These are phyloP conservation scores for Oxyteleia sp. DNA, from an alignment of 2,888 invertebrate genomes.

Conservation along the genomic window DNA sequence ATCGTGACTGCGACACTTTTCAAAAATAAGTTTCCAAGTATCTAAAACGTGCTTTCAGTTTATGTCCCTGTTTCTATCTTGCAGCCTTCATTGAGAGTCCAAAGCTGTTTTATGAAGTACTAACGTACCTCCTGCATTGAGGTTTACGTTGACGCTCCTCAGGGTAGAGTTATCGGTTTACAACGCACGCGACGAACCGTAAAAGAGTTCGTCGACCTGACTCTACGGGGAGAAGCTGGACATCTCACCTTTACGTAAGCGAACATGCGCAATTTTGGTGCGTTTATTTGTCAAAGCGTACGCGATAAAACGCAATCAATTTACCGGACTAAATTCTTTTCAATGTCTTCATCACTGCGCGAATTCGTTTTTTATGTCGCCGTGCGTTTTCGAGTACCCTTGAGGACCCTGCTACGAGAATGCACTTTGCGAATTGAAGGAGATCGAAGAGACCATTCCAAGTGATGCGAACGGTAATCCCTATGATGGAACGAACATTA, in stretches of 20 bases:
- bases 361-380: constrained; percentile 39
- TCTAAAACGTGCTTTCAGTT: constrained; percentile 19
- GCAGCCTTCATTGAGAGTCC: constrained; percentile 55
- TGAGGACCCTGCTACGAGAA: background rate
- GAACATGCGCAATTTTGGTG: constrained; percentile 65
- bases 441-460: background rate
- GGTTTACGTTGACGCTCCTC: constrained; percentile 62
- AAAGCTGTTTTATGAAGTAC: constrained; percentile 67
- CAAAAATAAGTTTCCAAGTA: constrained; percentile 28
- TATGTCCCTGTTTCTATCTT: constrained; percentile 35
- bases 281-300: constrained; percentile 46
- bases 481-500: no score
- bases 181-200: constrained; percentile 73
- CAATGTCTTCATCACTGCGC: constrained; percentile 33
- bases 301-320: constrained; percentile 66
- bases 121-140: constrained; percentile 56
- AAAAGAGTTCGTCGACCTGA: constrained; percentile 71
- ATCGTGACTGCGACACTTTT: background rate
- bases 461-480: constrained; percentile 4
- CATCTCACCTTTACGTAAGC: constrained; percentile 69
- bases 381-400: background rate
- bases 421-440: background rate
- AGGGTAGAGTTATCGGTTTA: constrained; percentile 69
- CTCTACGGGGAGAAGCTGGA: constrained; percentile 66
- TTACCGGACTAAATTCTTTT: constrained; percentile 52